Evolutionary conservation across 2,888 invertebrate genomes (phyloP).

Genomic region (Folsomia manolachei): DNA sequence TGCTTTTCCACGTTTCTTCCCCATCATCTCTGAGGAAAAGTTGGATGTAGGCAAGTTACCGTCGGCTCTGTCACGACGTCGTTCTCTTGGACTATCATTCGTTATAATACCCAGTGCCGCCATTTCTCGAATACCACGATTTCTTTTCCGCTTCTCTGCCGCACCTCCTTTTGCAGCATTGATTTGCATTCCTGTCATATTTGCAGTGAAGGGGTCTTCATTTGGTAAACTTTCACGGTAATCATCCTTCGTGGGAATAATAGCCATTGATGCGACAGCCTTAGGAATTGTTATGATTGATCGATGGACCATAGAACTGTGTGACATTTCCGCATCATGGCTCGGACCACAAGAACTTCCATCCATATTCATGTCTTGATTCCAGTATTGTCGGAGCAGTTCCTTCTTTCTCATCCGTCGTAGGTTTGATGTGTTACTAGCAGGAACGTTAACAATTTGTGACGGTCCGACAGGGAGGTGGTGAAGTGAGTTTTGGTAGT

Average conservation of each 20-base stretch:
- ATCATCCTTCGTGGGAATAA: conserved; percentile 80
- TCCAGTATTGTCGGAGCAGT: conserved; percentile 76
- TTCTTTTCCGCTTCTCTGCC: conserved; percentile 53
- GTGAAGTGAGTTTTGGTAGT: conserved; percentile 13
- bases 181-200: background rate
- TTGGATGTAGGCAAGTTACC: background rate
- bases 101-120: conserved; percentile 49
- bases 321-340: conserved; percentile 53
- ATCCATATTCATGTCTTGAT: conserved; percentile 81
- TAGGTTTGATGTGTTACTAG: conserved; percentile 64
- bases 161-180: conserved; percentile 15
- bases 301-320: conserved; percentile 55
- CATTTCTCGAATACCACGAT: conserved; percentile 56
- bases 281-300: conserved; percentile 80
- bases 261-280: conserved; percentile 83
- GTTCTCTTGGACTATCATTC: conserved; percentile 36
- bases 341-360: conserved; percentile 60
- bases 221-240: conserved; percentile 55
- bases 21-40: conserved; percentile 47
- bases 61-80: conserved; percentile 35
- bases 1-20: conserved; percentile 55
- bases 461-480: background rate
- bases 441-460: background rate
- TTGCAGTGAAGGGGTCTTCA: background rate
- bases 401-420: conserved; percentile 88